Conservation (phyloP, 2,797 vertebrate genomes). For the Aplochiton taeniatus region DNA sequence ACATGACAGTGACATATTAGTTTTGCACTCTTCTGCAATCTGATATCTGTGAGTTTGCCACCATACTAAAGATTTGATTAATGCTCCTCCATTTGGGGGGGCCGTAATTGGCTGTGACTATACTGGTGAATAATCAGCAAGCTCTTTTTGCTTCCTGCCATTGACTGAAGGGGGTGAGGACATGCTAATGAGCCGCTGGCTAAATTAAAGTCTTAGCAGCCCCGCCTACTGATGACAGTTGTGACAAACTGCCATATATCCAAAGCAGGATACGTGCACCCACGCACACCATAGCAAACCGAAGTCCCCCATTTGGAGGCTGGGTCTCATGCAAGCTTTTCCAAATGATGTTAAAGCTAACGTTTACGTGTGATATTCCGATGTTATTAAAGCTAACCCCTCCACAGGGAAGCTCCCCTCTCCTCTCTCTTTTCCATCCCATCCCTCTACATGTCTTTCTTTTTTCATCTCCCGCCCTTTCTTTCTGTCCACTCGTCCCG, state of each 20-base stretch:
- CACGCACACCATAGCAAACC: neutral
- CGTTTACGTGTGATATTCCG: too few relatives aligned
- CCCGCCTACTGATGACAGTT: slow-evolving; percentile 85
- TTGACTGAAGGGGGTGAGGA: slow-evolving; percentile 81
- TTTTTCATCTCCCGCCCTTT: too few relatives aligned
- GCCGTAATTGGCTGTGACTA: slow-evolving; percentile 89
- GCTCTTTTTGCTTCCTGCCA: slow-evolving; percentile 48
- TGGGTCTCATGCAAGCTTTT: too few relatives aligned
- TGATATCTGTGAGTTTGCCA: slow-evolving; percentile 92
- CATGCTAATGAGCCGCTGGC: slow-evolving; percentile 86
- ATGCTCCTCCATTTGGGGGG: slow-evolving; percentile 86
- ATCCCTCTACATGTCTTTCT: too few relatives aligned
- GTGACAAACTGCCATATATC: slow-evolving; percentile 78
- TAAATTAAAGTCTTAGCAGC: slow-evolving; percentile 84
- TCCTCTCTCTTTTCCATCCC: too few relatives aligned
- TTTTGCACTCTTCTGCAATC: slow-evolving; percentile 90
- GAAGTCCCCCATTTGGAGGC: too few relatives aligned
- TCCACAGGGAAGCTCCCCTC: too few relatives aligned
- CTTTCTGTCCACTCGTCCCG: too few relatives aligned
- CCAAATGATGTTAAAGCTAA: too few relatives aligned
- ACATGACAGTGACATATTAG: slow-evolving; percentile 94
- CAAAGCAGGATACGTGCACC: slow-evolving; percentile 6
- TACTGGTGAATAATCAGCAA: slow-evolving; percentile 87
- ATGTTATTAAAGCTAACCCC: too few relatives aligned
- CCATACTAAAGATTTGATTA: slow-evolving; percentile 90